Percentiles rank a stretch among this genome's conserved stretches.
Conservation (phyloP, 2,797 vertebrate genomes). For the Apogon talboti region DNA sequence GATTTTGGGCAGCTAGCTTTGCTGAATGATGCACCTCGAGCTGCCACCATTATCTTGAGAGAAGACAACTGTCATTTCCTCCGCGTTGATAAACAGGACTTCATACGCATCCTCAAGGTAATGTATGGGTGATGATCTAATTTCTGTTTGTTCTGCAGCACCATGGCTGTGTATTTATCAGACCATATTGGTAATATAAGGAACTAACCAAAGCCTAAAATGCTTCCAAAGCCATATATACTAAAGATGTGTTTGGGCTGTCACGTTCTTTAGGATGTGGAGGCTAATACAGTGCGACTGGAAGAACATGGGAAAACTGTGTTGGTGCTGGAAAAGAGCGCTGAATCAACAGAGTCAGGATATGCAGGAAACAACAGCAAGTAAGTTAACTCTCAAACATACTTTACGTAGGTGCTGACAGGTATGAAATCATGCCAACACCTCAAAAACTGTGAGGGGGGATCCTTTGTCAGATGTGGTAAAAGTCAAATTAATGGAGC, state of each 20-base stretch:
- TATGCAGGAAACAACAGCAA: constrained; percentile 80
- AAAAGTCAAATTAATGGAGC: constrained; percentile 19
- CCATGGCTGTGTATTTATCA: not conserved
- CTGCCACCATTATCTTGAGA: constrained; percentile 93
- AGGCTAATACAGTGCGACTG: constrained; percentile 95
- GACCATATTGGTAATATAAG: not conserved
- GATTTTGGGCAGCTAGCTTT: constrained; percentile 96
- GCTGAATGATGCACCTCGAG: constrained; percentile 93
- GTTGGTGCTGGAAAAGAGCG: constrained; percentile 92
- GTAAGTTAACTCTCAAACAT: constrained; percentile 64
- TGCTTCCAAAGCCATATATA: not conserved
- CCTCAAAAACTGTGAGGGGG: constrained; percentile 5
- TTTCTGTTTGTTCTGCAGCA: not conserved
- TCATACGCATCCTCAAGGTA: constrained; percentile 93
- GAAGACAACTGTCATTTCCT: constrained; percentile 97
- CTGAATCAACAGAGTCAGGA: constrained; percentile 73
- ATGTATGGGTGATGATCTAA: constrained; percentile 67
- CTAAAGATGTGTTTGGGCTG: not conserved
- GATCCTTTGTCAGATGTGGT: constrained; percentile 4
- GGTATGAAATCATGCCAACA: not conserved
- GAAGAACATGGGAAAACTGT: constrained; percentile 95
- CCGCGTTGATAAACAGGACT: constrained; percentile 95
- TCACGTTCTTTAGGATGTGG: constrained; percentile 87
- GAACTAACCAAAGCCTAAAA: no score
- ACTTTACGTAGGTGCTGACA: constrained; percentile 2